Evolutionary conservation across 2,113 vertebrate genomes (phyloP).

Genomic region (Sander vitreus): DNA sequence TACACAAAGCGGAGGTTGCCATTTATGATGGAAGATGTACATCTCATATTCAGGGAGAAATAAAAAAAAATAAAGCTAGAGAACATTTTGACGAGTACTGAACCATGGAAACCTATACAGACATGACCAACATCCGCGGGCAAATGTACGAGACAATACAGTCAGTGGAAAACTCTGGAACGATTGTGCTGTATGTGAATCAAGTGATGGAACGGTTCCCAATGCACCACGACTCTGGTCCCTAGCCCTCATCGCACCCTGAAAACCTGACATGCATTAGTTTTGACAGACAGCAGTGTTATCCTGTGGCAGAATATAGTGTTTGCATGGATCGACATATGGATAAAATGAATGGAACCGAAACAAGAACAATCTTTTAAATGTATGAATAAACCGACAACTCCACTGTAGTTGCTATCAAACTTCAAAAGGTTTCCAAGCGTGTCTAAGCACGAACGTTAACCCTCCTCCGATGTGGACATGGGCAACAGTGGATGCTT

Average conservation of each 20-base stretch:
- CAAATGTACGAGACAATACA: neutral
- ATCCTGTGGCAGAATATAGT: neutral
- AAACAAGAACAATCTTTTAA: neutral
- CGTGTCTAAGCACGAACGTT: neutral
- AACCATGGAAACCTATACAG: neutral
- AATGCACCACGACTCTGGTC: neutral
- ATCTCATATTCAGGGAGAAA: neutral
- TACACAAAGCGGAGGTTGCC: neutral
- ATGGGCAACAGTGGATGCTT: neutral
- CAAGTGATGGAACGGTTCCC: neutral
- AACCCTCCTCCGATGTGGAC: neutral
- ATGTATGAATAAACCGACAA: neutral
- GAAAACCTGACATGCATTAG: neutral
- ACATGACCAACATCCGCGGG: neutral
- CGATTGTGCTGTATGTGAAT: neutral
- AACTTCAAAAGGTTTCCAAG: neutral
- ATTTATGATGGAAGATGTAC: neutral
- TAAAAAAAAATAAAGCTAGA: neutral
- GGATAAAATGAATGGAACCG: neutral
- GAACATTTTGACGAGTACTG: neutral
- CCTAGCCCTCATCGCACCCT: neutral
- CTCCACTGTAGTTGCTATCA: neutral
- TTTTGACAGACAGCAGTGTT: neutral
- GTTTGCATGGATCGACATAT: neutral
- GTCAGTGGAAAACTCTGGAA: neutral